Evolutionary conservation across 2,888 invertebrate genomes (phyloP).

Genomic region (Drosophila flavopinicola): DNA sequence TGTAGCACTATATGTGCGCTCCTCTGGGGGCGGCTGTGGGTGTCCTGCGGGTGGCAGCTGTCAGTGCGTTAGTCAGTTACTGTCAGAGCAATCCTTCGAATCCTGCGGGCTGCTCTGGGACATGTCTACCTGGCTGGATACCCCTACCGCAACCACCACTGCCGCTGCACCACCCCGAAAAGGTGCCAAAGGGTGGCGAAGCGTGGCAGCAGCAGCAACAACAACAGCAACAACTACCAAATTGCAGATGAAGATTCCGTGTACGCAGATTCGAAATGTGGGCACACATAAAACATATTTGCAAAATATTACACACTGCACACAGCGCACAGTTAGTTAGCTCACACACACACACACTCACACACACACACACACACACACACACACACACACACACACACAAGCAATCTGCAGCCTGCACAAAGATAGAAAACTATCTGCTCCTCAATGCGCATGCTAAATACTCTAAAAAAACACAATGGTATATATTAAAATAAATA

Average conservation of each 20-base stretch:
- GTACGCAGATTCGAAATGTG: constrained; percentile 56
- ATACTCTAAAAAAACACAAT: constrained; percentile 23
- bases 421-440: constrained; percentile 26
- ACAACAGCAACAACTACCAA: constrained; percentile 19
- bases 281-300: constrained; percentile 70
- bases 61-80: constrained; percentile 77
- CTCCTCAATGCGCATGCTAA: not conserved
- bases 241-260: constrained; percentile 49
- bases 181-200: constrained; percentile 51
- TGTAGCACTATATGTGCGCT: too few relatives aligned
- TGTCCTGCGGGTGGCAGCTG: constrained; percentile 73
- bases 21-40: too few relatives aligned
- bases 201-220: constrained; percentile 39
- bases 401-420: constrained; percentile 28
- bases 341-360: constrained; percentile 17
- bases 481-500: not conserved
- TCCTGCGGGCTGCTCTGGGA: constrained; percentile 31
- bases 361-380: not conserved
- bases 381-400: not conserved
- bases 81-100: constrained; percentile 56
- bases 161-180: constrained; percentile 9
- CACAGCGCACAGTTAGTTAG: constrained; percentile 59
- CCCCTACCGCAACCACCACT: not conserved
- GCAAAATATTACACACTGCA: constrained; percentile 64
- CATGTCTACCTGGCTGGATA: constrained; percentile 46